Evolutionary conservation across 2,797 vertebrate genomes (phyloP).

Genomic region (Hippoglossus hippoglossus): DNA sequence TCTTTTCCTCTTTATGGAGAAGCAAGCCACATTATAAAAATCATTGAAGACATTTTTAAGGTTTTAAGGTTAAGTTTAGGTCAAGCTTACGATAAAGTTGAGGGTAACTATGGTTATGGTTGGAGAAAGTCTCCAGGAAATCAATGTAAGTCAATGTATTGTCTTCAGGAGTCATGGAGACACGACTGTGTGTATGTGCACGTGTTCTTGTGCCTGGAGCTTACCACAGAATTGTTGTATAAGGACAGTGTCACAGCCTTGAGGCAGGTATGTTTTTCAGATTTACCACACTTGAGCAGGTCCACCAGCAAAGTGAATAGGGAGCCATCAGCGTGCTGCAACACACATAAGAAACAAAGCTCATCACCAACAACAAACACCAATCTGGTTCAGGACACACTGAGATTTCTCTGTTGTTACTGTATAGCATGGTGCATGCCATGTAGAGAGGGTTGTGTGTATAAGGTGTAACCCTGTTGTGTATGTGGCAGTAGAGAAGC

Average conservation of each 20-base stretch:
- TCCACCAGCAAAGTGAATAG: conserved; percentile 85
- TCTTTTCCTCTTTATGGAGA: no score
- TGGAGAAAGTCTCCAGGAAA: no score
- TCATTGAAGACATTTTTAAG: no score
- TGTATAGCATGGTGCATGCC: background rate
- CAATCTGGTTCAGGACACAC: background rate
- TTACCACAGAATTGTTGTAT: conserved; percentile 59
- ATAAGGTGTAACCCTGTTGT: background rate
- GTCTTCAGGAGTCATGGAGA: no score
- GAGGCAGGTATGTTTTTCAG: conserved; percentile 84
- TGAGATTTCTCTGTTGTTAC: no score
- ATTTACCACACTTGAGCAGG: conserved; percentile 83
- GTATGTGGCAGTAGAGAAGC: background rate
- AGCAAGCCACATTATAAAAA: no score
- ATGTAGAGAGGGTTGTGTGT: background rate
- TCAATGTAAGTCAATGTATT: no score
- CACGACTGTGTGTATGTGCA: background rate
- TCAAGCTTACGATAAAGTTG: no score
- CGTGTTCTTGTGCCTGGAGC: background rate
- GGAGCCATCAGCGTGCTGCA: conserved; percentile 65
- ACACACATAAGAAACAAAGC: conserved; percentile 16
- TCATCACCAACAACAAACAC: conserved; percentile 1
- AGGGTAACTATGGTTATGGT: no score
- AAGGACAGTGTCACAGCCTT: conserved; percentile 79
- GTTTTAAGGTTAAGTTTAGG: no score